Evolutionary conservation across 2,113 vertebrate species (phyloP).

Genomic region (Pomatostomus ruficeps): DNA sequence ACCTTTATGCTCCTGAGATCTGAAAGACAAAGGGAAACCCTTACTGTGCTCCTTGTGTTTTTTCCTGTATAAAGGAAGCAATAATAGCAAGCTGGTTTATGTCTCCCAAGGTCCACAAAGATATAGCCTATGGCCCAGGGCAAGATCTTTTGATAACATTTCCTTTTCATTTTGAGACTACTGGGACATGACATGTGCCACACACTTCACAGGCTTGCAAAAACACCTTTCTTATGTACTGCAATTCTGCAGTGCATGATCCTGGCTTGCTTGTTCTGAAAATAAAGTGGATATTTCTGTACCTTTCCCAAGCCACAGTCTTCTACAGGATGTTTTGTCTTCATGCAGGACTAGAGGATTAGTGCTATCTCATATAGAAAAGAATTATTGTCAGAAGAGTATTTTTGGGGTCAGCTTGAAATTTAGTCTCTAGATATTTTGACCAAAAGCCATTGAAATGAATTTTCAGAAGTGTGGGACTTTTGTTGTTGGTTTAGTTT

Average conservation of each 20-base stretch:
- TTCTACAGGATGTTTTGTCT: not conserved
- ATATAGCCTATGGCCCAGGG: not conserved
- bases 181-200: not conserved
- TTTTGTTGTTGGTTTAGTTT: not conserved
- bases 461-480: not conserved
- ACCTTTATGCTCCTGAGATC: not conserved
- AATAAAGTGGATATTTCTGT: not conserved
- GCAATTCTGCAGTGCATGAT: not conserved
- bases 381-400: not conserved
- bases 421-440: not conserved
- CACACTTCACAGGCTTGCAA: not conserved
- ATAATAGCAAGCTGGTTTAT: not conserved
- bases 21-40: not conserved
- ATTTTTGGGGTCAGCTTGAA: not conserved
- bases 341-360: not conserved
- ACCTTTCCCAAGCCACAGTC: not conserved
- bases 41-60: not conserved
- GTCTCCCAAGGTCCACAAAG: not conserved
- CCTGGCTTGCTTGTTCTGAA: not conserved
- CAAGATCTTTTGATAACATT: not conserved
- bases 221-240: not conserved
- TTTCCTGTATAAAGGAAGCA: not conserved
- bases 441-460: not conserved
- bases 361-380: not conserved
- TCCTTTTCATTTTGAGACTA: not conserved